These are phyloP conservation scores for Chloebia gouldiae DNA, from an alignment of 2,113 vertebrate species.

Conservation along the genomic window DNA sequence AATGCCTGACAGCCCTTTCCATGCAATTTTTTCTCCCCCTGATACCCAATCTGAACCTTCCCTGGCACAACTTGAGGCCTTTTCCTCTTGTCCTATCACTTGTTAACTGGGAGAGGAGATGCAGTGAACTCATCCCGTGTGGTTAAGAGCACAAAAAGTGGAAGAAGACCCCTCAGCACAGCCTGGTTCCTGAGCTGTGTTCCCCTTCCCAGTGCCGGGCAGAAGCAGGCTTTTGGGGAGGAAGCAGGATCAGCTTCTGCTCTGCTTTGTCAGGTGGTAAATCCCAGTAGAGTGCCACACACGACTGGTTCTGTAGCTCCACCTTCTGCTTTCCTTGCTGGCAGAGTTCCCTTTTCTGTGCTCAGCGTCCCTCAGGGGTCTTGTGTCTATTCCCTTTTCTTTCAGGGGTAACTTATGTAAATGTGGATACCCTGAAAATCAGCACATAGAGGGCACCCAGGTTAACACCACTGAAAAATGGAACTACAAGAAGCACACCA, in stretches of 20 bases:
- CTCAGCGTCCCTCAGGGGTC: not conserved
- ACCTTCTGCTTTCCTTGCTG: not conserved
- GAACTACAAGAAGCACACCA: slow-evolving; percentile 81
- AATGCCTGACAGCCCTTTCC: not conserved
- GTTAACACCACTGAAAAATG: slow-evolving; percentile 73
- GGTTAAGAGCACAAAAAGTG: not conserved
- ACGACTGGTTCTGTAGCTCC: not conserved
- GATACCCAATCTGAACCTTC: not conserved
- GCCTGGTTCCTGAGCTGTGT: not conserved
- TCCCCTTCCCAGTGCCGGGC: not conserved
- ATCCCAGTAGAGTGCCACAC: not conserved
- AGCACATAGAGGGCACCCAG: slow-evolving; percentile 76
- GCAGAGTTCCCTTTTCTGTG: not conserved
- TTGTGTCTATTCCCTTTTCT: rapidly evolving
- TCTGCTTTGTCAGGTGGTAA: not conserved
- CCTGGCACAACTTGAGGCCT: not conserved
- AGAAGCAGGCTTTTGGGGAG: not conserved
- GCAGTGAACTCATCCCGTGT: rapidly evolving
- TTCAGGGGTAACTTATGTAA: slow-evolving; percentile 75
- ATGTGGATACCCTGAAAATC: slow-evolving; percentile 75
- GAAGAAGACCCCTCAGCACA: not conserved
- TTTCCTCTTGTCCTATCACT: not conserved
- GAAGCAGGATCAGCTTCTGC: not conserved
- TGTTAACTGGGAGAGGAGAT: not conserved
- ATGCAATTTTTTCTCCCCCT: rapidly evolving